Evolutionary conservation across 92 coral and sea anemone species (phyloP).

Genomic region (Pocillopora meandrina): DNA sequence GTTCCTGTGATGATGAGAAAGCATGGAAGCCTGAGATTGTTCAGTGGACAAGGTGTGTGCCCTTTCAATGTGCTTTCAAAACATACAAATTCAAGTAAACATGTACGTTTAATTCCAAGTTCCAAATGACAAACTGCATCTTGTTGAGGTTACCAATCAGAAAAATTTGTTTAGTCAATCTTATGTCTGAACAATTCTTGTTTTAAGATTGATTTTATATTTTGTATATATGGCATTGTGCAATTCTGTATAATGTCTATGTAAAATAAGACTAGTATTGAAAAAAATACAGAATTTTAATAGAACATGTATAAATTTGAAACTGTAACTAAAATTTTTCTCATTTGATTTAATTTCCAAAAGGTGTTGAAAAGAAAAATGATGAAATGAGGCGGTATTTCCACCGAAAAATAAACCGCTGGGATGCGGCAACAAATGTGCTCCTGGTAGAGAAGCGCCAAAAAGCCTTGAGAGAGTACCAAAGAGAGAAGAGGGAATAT

Average conservation of each 20-base stretch:
- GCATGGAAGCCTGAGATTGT: constrained; percentile 25
- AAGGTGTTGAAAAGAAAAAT: constrained; percentile 33
- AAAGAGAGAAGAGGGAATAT: constrained; percentile 18
- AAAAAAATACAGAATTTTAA: constrained; percentile 10
- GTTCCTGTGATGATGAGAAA: constrained; percentile 5
- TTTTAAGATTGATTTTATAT: no score
- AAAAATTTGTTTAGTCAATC: background rate
- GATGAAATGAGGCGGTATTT: constrained; percentile 25
- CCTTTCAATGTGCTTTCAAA: no score
- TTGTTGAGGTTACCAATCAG: background rate
- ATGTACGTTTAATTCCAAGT: no score
- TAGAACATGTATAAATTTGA: background rate
- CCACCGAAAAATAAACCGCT: constrained; percentile 37
- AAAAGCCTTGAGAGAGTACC: constrained; percentile 25
- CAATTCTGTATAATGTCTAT: no score
- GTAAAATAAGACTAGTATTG: background rate
- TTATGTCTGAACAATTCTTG: background rate
- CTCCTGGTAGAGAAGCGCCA: constrained; percentile 45
- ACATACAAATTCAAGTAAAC: no score
- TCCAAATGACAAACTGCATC: background rate
- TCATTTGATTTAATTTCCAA: constrained; percentile 21
- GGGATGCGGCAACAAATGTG: constrained; percentile 30
- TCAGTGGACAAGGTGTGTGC: constrained; percentile 19
- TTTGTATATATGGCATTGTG: no score
- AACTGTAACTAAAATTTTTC: constrained; percentile 4